Evolutionary conservation across 2,888 invertebrate genomes (phyloP), one percentile per base, ranked within the genome.

Genomic region (Ophion slaviceki): DNA sequence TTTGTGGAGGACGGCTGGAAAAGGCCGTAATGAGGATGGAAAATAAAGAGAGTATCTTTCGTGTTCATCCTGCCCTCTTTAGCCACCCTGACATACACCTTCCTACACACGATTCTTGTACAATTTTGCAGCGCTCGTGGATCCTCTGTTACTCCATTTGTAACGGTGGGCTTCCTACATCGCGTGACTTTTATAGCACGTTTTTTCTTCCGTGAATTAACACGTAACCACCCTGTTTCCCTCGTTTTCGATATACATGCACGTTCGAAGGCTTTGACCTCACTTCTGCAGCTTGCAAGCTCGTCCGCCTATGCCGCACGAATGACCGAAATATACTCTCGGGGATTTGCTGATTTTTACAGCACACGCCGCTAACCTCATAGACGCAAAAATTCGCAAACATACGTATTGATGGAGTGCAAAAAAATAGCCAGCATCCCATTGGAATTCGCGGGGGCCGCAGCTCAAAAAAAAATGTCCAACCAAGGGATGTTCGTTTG

Each of bases 21-120:
- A 67, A 80, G 80, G 59, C 71, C 75, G 85, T 86, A 86, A 86
- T 86, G 80, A 86, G 85, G 77, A 86, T 80, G 77, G 72, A 82
- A 82, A 86, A 67, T 82, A 86, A 80, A 82, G 79, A 80, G 68
- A 76, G 75, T 81, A 85, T 76, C 76, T 82, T 71, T 76, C 77
- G 80, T n/a, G 71, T 76, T 85, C 80, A 80, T 85, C 76, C 74
- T 67, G 57, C 24, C 47, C 11, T 76, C n/a, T 64, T 72, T 66
- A 70, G 36, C 14, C 71, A 40, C 24, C 64, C 11, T 8, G 53
- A 28, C 40, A 76, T 57, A 17, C 4, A 47, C 4, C 14, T n/a
- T 36, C n/a, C 14, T 17, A 47, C 45, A 57, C 72, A 53, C 3
- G 36, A 17, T 64, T 8, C 4, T 28, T 32, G 8, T 74, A 86